Conservation (phyloP, 2,797 vertebrate genomes). For the Darevskia mixta region DNA sequence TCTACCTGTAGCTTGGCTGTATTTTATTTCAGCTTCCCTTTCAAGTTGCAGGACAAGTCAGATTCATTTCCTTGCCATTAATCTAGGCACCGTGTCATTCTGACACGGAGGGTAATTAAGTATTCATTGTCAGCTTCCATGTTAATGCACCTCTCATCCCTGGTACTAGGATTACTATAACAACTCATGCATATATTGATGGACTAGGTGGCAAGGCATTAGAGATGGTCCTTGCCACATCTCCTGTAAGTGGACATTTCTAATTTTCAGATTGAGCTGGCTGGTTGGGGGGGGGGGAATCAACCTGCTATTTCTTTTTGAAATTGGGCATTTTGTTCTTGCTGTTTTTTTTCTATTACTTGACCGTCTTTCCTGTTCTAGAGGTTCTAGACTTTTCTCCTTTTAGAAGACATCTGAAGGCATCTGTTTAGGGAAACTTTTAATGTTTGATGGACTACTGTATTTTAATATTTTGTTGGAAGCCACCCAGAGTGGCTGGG, state of each 20-base stretch:
- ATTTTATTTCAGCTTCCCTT: not conserved
- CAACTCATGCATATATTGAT: not conserved
- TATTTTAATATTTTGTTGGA: too few species aligned
- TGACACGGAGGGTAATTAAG: not conserved
- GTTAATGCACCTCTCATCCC: not conserved
- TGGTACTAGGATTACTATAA: not conserved
- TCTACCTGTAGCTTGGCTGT: not conserved
- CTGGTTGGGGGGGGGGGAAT: not conserved
- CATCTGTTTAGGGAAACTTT: too few species aligned
- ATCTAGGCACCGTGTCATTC: conserved; percentile 3
- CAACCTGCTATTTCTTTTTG: not conserved
- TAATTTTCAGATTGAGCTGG: not conserved
- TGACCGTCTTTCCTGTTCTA: too few species aligned
- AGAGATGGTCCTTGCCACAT: not conserved
- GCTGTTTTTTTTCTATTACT: too few species aligned
- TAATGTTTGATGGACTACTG: too few species aligned
- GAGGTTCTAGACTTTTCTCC: too few species aligned
- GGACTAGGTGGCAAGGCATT: not conserved
- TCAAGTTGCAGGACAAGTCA: conserved; percentile 8
- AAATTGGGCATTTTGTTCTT: not conserved
- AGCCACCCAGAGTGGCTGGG: too few species aligned
- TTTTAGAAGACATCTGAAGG: too few species aligned
- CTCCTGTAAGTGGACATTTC: not conserved
- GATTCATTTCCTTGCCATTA: conserved; percentile 23
- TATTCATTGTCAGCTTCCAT: conserved; percentile 2